Percentiles rank a stretch among this genome's conserved stretches.
These are phyloP conservation scores for Tapirus indicus DNA, from an alignment of 2,797 vertebrate species.

Conservation along the genomic window DNA sequence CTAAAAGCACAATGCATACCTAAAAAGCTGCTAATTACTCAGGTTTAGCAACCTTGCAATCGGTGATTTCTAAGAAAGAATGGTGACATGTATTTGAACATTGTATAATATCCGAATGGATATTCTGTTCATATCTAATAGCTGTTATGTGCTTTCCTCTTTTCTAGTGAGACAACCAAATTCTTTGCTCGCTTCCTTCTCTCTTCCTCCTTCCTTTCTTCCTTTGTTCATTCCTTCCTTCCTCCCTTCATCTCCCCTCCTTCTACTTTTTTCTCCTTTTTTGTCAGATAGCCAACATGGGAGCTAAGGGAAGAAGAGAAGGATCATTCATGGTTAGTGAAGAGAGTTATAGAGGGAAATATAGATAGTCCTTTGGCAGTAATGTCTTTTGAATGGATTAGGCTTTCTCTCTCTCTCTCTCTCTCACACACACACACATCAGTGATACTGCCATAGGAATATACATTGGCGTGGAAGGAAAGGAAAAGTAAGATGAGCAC, in stretches of 20 bases:
- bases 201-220: background rate
- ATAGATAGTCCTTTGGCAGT: background rate
- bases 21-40: background rate
- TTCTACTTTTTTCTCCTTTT: background rate
- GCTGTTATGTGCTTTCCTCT: slow-evolving; percentile 73
- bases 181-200: background rate
- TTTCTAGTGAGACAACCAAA: slow-evolving; percentile 70
- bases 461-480: background rate
- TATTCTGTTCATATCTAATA: slow-evolving; percentile 76
- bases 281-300: background rate
- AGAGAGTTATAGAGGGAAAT: background rate
- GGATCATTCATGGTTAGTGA: background rate
- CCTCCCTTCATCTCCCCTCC: fast-evolving
- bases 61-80: slow-evolving; percentile 2
- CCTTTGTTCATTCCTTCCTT: background rate
- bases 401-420: background rate
- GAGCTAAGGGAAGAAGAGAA: background rate
- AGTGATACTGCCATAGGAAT: background rate
- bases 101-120: background rate
- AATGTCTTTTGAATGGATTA: background rate
- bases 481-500: background rate
- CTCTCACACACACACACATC: background rate
- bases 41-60: background rate
- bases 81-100: background rate
- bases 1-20: background rate